Evolutionary conservation across 2,888 invertebrate species (phyloP).

Genomic region (Stenolophus ochropezus): DNA sequence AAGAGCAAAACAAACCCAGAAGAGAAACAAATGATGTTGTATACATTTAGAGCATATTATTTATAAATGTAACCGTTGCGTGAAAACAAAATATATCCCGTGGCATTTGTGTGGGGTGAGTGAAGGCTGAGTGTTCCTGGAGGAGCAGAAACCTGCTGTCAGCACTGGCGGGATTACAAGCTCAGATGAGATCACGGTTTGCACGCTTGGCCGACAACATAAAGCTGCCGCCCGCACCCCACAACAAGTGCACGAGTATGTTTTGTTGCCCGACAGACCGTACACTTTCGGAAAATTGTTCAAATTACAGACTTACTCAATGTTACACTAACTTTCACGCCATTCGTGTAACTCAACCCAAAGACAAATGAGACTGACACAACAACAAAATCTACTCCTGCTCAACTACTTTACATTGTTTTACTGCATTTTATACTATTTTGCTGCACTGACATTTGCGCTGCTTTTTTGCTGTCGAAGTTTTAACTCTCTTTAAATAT

Average conservation of each 20-base stretch:
- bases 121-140: background rate
- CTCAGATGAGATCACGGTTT: constrained; percentile 46
- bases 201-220: constrained; percentile 17
- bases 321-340: background rate
- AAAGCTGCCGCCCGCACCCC: background rate
- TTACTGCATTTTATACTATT: background rate
- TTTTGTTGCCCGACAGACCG: constrained; percentile 3
- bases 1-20: background rate
- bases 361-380: background rate
- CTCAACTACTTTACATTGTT: background rate
- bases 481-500: no score
- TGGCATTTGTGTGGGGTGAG: background rate
- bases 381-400: background rate
- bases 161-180: constrained; percentile 46
- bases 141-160: constrained; percentile 40
- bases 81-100: background rate
- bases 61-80: background rate
- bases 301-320: background rate
- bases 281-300: constrained; percentile 12
- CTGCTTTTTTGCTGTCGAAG: background rate
- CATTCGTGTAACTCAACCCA: background rate
- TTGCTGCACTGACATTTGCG: background rate
- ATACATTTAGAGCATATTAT: background rate
- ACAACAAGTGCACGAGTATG: constrained; percentile 3
- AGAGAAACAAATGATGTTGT: background rate